These are phyloP conservation scores for Myoxocephalus aenaeus DNA, from an alignment of 2,797 vertebrate species.

Conservation along the genomic window DNA sequence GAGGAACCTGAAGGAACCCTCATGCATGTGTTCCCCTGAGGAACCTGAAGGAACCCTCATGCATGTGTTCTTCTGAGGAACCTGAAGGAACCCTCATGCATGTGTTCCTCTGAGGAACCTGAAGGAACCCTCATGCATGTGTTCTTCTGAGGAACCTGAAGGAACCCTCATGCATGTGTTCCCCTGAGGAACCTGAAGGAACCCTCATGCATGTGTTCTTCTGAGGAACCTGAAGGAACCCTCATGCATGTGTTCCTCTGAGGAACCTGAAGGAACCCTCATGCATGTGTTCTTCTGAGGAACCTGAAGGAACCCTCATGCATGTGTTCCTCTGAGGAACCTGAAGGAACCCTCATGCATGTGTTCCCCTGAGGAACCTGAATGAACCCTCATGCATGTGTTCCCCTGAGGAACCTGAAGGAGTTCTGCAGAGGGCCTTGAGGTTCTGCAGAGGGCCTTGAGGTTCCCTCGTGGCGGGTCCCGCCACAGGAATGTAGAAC, in stretches of 20 bases:
- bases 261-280: slow-evolving; percentile 4
- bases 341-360: neutral
- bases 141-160: slow-evolving; percentile 21
- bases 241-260: slow-evolving; percentile 11
- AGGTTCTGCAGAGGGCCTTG: neutral
- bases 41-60: slow-evolving; percentile 36
- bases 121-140: no score
- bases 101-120: slow-evolving; percentile 32
- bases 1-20: slow-evolving; percentile 28
- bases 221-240: slow-evolving; percentile 7
- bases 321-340: slow-evolving; percentile 25
- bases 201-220: slow-evolving; percentile 4
- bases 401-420: slow-evolving; percentile 31
- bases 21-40: slow-evolving; percentile 11
- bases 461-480: no score
- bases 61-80: slow-evolving; percentile 26
- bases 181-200: slow-evolving; percentile 11
- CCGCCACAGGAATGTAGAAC: no score
- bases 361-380: slow-evolving; percentile 24
- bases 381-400: neutral
- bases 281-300: slow-evolving; percentile 16
- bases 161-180: slow-evolving; percentile 4
- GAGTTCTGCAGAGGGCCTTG: no score
- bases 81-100: no score
- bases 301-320: slow-evolving; percentile 4